These are phyloP conservation scores for Limonius californicus DNA, from an alignment of 1,140 invertebrate genomes.

Conservation along the genomic window DNA sequence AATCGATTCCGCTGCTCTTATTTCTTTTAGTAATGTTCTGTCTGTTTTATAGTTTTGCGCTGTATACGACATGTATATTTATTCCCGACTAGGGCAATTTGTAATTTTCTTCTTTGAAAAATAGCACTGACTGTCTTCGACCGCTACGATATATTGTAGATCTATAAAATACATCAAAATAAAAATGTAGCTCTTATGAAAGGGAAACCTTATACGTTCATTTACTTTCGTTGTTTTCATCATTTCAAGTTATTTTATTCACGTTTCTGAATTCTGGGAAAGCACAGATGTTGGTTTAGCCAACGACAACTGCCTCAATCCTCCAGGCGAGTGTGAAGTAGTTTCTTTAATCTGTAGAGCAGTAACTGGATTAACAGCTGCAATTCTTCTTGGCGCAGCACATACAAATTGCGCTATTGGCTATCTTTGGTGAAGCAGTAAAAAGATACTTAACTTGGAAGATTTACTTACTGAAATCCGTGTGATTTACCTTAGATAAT, in stretches of 20 bases:
- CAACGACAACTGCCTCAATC: constrained; percentile 40
- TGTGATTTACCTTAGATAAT: constrained; percentile 1
- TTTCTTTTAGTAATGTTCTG: constrained; percentile 4
- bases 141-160: too few relatives aligned
- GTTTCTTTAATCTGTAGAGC: constrained; percentile 35
- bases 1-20: constrained; percentile 6
- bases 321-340: constrained; percentile 39
- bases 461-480: constrained; percentile 8
- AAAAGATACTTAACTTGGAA: constrained; percentile 13
- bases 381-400: constrained; percentile 30
- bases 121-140: background rate
- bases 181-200: too few relatives aligned
- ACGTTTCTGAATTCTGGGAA: constrained; percentile 29
- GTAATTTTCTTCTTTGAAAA: constrained; percentile 4
- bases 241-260: constrained; percentile 24
- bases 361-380: constrained; percentile 34
- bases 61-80: background rate
- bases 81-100: background rate
- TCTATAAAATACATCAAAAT: too few relatives aligned
- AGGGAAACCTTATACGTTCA: too few relatives aligned
- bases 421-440: constrained; percentile 30
- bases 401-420: constrained; percentile 40
- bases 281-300: constrained; percentile 29
- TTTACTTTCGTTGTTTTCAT: too few relatives aligned
- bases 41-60: background rate